Base-by-base conservation (phyloP, 2,797 vertebrate species). In the Crocodylus rhombifer region DNA sequence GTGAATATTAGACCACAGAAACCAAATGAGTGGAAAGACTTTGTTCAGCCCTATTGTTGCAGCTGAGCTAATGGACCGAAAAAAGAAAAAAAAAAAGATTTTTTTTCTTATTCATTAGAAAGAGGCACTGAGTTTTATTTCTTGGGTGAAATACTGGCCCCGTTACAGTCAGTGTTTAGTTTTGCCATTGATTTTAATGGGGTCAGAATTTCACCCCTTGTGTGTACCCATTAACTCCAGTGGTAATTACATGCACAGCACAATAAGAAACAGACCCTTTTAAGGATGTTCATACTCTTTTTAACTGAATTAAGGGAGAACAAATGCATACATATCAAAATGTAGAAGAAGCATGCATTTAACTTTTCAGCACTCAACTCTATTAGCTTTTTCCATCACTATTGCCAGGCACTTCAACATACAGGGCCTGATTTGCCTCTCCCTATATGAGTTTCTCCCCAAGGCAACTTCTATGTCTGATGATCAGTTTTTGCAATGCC, bases 281-380 rank as follows among this genome's bases (percentile, higher is more conserved):
- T 42, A 73, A 73, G 15, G 23, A 42, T 73, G 4, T 73, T 14
- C 69, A 73, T 25, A 10, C 51, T 71, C 12, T 33, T 71, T 51
- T 51, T 4, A 73, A 62, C 0, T 33, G 56, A 76, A 28, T 14
- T 8, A 1, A 77, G 9, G 1, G 58, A 55, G 65, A 42, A 63
- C 51, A 51, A 77, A n/a, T 0, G 0, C 0, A 7, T 62, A 3
- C 18, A 0, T 51, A 51, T 20, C 79, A 14, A 71, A 11, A 75
- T 36, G 30, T 28, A 30, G 17, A 57, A 69, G 15, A 77, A 8
- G 6, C 36, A 4, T 61, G 14, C 1, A 1, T 63, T 71, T n/a
- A 84, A 67, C 63, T 58, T 42, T 64, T 84, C 82, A 0, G 0
- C 33, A 1, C n/a, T 81, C 26, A 1, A 3, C 36, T n/a, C 33